These are phyloP conservation scores for Drosophila setifemur DNA, from an alignment of 1,140 invertebrate species.

Conservation along the genomic window DNA sequence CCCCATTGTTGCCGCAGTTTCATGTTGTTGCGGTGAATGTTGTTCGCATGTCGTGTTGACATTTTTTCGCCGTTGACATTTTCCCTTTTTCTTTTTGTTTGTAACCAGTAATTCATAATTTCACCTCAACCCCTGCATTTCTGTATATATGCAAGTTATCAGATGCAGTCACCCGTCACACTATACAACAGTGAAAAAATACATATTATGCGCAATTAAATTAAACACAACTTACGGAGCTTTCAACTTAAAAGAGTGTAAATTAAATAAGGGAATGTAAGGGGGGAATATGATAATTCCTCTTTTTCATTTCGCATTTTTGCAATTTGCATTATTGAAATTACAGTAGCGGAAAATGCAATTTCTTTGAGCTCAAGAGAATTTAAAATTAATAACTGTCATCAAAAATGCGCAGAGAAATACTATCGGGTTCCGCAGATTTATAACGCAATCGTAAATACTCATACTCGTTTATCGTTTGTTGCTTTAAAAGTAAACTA, in stretches of 20 bases:
- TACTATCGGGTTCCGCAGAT: too few species aligned
- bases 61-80: constrained; percentile 67
- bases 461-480: too few species aligned
- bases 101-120: constrained; percentile 46
- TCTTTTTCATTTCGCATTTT: not conserved
- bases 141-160: constrained; percentile 4
- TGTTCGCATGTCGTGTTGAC: constrained; percentile 76
- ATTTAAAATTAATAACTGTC: not conserved
- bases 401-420: not conserved
- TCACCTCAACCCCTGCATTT: not conserved
- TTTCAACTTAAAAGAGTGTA: constrained; percentile 1
- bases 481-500: too few species aligned
- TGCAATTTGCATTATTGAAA: constrained; percentile 21
- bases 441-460: too few species aligned
- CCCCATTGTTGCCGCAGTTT: constrained; percentile 22
- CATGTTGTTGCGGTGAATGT: constrained; percentile 58
- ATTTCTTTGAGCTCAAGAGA: not conserved
- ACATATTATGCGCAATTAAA: constrained; percentile 62
- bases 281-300: not conserved
- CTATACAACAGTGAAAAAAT: constrained; percentile 28
- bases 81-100: constrained; percentile 11
- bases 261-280: constrained; percentile 20
- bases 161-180: constrained; percentile 34
- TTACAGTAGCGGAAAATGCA: constrained; percentile 10
- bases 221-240: constrained; percentile 52